These are phyloP conservation scores for Pachliopta kotzebuea DNA, from an alignment of 2,888 invertebrate species.

Conservation along the genomic window DNA sequence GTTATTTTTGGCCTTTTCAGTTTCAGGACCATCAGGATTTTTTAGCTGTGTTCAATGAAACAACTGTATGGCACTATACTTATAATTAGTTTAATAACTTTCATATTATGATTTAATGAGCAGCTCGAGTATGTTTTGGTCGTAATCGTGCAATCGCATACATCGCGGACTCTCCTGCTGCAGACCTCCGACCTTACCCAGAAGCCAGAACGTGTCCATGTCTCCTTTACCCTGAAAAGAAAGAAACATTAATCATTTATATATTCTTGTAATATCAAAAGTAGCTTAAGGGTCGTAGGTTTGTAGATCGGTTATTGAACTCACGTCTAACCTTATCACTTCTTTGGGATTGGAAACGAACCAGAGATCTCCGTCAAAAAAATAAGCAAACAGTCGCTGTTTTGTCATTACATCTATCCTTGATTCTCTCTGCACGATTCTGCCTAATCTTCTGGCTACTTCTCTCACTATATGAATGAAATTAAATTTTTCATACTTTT, in stretches of 20 bases:
- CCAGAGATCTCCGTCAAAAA: too few relatives aligned
- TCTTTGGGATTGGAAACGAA: too few relatives aligned
- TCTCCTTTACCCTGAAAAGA: slow-evolving; percentile 74
- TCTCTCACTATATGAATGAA: too few relatives aligned
- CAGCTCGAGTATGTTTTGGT: slow-evolving; percentile 62
- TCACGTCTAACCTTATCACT: too few relatives aligned
- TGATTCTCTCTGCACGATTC: too few relatives aligned
- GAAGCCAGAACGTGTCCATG: slow-evolving; percentile 79
- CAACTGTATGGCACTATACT: slow-evolving; percentile 17
- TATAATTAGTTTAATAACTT: slow-evolving; percentile 1
- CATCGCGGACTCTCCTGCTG: slow-evolving; percentile 53
- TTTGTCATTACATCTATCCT: too few relatives aligned
- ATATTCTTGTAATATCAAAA: too few relatives aligned
- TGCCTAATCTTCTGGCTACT: too few relatives aligned
- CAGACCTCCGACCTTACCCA: slow-evolving; percentile 62
- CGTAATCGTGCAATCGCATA: slow-evolving; percentile 61
- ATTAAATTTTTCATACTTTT: too few relatives aligned
- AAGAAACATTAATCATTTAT: background rate
- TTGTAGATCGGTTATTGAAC: too few relatives aligned
- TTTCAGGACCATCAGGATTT: background rate
- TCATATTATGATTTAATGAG: slow-evolving; percentile 46
- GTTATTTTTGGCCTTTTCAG: background rate
- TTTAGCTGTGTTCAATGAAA: slow-evolving; percentile 1
- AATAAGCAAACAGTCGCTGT: too few relatives aligned
- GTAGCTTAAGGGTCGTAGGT: too few relatives aligned